phyloP scores from a whole-genome alignment of 1,140 invertebrate species.

The Hestina assimilis region DNA sequence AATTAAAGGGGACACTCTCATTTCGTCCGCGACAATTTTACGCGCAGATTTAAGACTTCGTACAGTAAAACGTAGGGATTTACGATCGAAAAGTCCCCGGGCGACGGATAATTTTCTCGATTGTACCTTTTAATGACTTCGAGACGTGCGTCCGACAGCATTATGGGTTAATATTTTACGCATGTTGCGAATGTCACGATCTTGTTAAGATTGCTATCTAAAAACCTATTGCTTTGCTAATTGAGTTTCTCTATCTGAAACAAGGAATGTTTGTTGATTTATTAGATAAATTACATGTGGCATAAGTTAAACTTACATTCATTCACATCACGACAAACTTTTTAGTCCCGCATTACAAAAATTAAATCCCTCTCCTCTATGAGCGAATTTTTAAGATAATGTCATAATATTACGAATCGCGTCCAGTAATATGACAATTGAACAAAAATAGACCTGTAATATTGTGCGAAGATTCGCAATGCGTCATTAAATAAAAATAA shows the following conservation, averaged over 20 bases:
- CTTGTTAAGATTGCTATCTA: slow-evolving; percentile 31
- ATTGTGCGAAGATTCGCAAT: too few species aligned
- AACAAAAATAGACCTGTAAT: too few species aligned
- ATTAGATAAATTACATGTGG: too few species aligned
- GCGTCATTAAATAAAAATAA: too few species aligned
- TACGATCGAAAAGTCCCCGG: slow-evolving; percentile 53
- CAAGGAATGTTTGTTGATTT: neutral
- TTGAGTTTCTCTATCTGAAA: slow-evolving; percentile 5
- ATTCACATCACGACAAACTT: too few species aligned
- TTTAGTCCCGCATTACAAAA: too few species aligned
- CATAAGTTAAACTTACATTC: too few species aligned
- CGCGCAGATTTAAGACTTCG: slow-evolving; percentile 59
- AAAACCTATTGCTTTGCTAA: slow-evolving; percentile 17
- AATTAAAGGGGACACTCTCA: slow-evolving; percentile 69
- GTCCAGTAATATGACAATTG: too few species aligned
- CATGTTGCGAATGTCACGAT: slow-evolving; percentile 35
- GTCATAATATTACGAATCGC: too few species aligned
- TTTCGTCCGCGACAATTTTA: slow-evolving; percentile 71
- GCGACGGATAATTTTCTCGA: slow-evolving; percentile 63
- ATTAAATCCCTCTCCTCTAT: too few species aligned
- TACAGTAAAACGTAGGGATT: slow-evolving; percentile 61
- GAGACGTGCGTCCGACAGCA: slow-evolving; percentile 40
- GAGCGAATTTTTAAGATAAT: too few species aligned
- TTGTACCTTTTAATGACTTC: slow-evolving; percentile 56
- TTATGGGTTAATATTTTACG: slow-evolving; percentile 46